Percentiles rank a stretch among this genome's conserved stretches.
These are phyloP conservation scores for Scelioninae gen. 1 DNA, from an alignment of 2,888 invertebrate species.

Conservation along the genomic window DNA sequence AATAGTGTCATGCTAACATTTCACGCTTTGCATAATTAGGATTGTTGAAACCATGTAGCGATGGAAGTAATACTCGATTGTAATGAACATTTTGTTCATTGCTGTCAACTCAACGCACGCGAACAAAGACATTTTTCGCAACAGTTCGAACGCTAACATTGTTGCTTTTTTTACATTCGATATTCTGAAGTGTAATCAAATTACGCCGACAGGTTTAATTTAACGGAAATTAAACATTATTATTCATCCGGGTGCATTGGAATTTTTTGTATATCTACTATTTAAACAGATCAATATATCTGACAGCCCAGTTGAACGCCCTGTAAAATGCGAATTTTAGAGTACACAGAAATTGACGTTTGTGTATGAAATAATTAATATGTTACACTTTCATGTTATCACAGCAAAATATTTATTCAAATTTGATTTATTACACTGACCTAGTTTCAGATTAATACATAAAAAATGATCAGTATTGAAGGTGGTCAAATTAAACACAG, in stretches of 20 bases:
- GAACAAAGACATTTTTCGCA: constrained; percentile 5
- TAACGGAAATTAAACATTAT: constrained; percentile 11
- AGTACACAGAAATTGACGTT: background rate
- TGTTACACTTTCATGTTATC: too few relatives aligned
- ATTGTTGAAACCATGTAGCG: constrained; percentile 19
- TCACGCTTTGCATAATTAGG: constrained; percentile 22
- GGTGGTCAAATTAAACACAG: too few relatives aligned
- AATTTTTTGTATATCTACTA: background rate
- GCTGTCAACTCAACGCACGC: constrained; percentile 7
- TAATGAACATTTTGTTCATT: constrained; percentile 35
- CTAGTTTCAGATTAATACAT: too few relatives aligned
- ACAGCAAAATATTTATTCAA: too few relatives aligned
- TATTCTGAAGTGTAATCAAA: constrained; percentile 1
- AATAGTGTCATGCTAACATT: constrained; percentile 22
- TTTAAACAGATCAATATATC: constrained; percentile 15
- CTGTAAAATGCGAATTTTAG: constrained; percentile 3
- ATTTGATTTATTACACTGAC: too few relatives aligned
- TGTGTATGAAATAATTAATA: too few relatives aligned
- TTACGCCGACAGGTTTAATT: constrained; percentile 14
- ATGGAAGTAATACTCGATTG: constrained; percentile 12
- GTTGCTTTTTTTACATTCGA: constrained; percentile 12
- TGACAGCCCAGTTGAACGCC: constrained; percentile 1
- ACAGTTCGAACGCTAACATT: constrained; percentile 3
- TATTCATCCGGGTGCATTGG: constrained; percentile 9
- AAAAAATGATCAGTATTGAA: too few relatives aligned